Conservation (phyloP, 2,888 invertebrate species). For the Tenodera sinensis region DNA sequence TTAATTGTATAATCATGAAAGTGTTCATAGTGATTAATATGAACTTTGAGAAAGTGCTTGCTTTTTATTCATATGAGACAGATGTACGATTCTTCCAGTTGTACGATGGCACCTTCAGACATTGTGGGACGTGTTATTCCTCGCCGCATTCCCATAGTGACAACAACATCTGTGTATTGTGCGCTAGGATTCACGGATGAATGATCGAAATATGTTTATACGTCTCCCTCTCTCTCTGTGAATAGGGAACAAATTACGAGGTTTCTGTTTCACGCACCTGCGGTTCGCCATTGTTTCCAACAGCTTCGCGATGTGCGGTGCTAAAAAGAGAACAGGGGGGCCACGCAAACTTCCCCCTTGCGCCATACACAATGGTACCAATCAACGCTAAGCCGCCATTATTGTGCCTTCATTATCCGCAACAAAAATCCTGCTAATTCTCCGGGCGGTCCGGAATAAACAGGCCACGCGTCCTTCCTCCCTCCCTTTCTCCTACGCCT, state of each 20-base stretch:
- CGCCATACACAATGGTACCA: conserved; percentile 11
- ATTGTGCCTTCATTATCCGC: conserved; percentile 26
- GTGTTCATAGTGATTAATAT: too few relatives aligned
- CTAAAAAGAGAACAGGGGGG: not conserved
- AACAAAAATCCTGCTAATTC: conserved; percentile 3
- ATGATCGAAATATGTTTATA: not conserved
- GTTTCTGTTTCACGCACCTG: not conserved
- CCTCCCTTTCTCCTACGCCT: not conserved
- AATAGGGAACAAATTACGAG: not conserved
- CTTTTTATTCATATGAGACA: too few relatives aligned
- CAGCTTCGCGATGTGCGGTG: not conserved
- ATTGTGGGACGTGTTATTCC: not conserved
- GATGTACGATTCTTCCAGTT: too few relatives aligned
- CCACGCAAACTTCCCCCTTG: not conserved
- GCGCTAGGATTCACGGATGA: not conserved
- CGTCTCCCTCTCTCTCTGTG: not conserved
- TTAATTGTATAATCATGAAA: too few relatives aligned
- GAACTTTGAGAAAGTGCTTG: too few relatives aligned
- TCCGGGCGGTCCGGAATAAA: not conserved
- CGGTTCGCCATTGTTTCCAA: not conserved
- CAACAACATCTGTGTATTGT: not conserved
- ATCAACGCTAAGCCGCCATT: conserved; percentile 26
- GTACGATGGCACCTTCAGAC: not conserved
- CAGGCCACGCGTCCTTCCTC: not conserved
- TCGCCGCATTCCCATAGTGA: not conserved